A percentile compares a stretch with the other conserved stretches of the same genome.
Conservation (phyloP, 2,113 vertebrate genomes). For the Enhydra lutris region DNA sequence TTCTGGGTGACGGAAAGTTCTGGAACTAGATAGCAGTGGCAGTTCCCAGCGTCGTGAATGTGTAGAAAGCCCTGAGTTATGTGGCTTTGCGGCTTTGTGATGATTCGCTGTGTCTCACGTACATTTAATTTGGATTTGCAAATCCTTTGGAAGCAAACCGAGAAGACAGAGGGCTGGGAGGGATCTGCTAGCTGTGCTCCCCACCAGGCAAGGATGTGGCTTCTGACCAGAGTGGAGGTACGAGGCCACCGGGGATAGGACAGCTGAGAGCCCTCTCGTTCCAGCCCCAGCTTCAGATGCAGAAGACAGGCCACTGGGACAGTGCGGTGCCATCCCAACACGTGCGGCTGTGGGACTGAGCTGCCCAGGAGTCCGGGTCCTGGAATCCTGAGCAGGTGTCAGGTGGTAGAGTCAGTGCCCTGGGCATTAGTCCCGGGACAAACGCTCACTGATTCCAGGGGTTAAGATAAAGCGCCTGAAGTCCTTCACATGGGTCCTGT, state of each 20-base stretch:
- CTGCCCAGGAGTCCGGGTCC: background rate
- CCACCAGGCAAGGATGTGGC: too few species aligned
- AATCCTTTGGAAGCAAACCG: background rate
- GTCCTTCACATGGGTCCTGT: background rate
- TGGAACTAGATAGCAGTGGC: background rate
- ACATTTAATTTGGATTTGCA: background rate
- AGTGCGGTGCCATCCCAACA: accelerated
- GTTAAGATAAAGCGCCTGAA: background rate
- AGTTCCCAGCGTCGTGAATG: background rate
- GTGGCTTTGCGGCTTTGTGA: background rate
- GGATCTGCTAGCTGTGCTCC: background rate
- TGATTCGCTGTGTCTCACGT: too few species aligned
- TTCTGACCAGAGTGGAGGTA: background rate
- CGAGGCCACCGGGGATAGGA: background rate
- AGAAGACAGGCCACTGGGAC: background rate
- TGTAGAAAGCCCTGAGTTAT: background rate
- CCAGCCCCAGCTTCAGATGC: background rate
- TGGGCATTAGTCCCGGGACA: background rate
- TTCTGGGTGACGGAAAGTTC: background rate
- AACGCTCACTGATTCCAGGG: background rate
- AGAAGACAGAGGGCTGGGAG: accelerated
- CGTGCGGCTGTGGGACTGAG: accelerated
- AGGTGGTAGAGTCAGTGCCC: too few species aligned
- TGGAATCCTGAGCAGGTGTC: background rate
- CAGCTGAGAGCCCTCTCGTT: background rate